Conservation (phyloP, 2,888 invertebrate genomes). For the Rhagium mordax region DNA sequence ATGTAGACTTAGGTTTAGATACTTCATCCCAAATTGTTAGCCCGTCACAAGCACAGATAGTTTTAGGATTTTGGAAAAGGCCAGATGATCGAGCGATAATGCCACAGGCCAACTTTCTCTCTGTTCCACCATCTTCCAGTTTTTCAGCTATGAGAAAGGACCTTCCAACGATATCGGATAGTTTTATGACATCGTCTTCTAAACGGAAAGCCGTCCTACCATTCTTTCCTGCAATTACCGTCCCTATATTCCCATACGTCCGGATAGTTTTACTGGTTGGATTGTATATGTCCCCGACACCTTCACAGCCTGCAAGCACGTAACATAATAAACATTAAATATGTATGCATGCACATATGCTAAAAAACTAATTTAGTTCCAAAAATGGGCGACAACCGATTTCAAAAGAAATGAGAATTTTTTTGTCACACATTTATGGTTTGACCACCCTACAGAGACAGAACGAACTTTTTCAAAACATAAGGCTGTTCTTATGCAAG, state of each 20-base stretch:
- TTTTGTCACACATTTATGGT: too few relatives aligned
- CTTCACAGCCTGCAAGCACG: slow-evolving; percentile 68
- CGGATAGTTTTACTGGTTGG: slow-evolving; percentile 70
- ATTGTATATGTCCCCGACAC: slow-evolving; percentile 78
- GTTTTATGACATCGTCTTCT: slow-evolving; percentile 75
- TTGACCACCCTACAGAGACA: too few relatives aligned
- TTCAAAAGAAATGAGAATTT: too few relatives aligned
- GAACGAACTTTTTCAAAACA: too few relatives aligned
- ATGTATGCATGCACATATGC: too few relatives aligned
- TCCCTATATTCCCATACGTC: slow-evolving; percentile 80
- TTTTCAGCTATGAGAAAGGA: slow-evolving; percentile 81
- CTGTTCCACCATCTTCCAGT: slow-evolving; percentile 41
- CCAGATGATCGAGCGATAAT: slow-evolving; percentile 92
- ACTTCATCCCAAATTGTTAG: slow-evolving; percentile 90
- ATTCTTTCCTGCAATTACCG: slow-evolving; percentile 74
- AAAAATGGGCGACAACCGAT: too few relatives aligned
- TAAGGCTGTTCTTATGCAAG: too few relatives aligned
- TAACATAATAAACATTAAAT: neutral
- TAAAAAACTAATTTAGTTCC: too few relatives aligned
- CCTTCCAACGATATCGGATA: slow-evolving; percentile 84
- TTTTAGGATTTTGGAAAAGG: slow-evolving; percentile 88
- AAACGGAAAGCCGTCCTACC: slow-evolving; percentile 80
- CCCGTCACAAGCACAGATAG: slow-evolving; percentile 93
- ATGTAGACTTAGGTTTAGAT: slow-evolving; percentile 50
- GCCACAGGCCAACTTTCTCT: slow-evolving; percentile 77